phyloP scores from a whole-genome alignment of 1,140 invertebrate species.

The Drosophila ficusphila region DNA sequence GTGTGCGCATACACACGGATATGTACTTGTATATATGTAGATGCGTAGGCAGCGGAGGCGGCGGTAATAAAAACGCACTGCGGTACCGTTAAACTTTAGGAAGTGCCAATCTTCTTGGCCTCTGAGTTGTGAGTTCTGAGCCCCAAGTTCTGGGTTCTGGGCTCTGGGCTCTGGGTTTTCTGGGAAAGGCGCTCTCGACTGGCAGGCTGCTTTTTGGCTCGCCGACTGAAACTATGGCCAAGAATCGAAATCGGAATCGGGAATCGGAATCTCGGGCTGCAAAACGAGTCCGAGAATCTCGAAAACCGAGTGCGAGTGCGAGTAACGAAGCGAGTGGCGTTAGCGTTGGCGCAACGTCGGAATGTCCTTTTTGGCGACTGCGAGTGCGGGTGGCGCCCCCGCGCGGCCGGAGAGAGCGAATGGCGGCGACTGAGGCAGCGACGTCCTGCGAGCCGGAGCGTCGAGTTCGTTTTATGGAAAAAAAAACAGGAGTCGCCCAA shows the following conservation, averaged over 20 bases:
- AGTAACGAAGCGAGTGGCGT: constrained; percentile 1
- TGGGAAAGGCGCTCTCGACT: constrained; percentile 31
- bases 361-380: constrained; percentile 62
- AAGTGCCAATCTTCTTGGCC: neutral
- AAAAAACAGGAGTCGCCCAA: constrained; percentile 34
- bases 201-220: constrained; percentile 36
- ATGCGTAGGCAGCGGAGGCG: constrained; percentile 37
- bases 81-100: constrained; percentile 31
- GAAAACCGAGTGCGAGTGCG: constrained; percentile 4
- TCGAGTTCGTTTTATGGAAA: constrained; percentile 21
- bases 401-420: constrained; percentile 38
- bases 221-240: constrained; percentile 30
- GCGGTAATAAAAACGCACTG: constrained; percentile 47
- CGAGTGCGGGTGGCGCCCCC: constrained; percentile 39
- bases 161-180: neutral
- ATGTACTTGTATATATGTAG: neutral
- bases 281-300: constrained; percentile 17
- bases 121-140: too few relatives aligned
- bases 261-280: constrained; percentile 28
- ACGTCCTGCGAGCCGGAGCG: constrained; percentile 52
- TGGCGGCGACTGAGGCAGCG: constrained; percentile 37
- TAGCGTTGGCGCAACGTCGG: constrained; percentile 15
- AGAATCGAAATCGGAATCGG: constrained; percentile 43
- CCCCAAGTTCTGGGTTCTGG: neutral
- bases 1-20: constrained; percentile 3